These are phyloP conservation scores for Hestina assimilis DNA, from an alignment of 1,140 invertebrate genomes.

Conservation along the genomic window DNA sequence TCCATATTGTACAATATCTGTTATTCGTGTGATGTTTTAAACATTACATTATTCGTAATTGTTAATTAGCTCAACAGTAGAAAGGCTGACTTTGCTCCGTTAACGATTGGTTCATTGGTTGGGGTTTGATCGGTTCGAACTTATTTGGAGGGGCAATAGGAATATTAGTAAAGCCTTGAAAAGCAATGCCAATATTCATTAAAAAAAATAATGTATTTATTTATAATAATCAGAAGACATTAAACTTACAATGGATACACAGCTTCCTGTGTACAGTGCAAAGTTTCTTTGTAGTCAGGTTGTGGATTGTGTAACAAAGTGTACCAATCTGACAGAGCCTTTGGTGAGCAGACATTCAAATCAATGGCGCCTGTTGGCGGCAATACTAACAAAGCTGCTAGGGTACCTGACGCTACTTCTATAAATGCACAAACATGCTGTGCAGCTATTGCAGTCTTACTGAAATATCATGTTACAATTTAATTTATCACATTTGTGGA, in stretches of 20 bases:
- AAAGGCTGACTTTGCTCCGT: no score
- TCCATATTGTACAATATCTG: no score
- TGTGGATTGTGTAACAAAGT: slow-evolving; percentile 96
- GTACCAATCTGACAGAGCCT: slow-evolving; percentile 95
- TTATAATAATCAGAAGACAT: slow-evolving; percentile 1
- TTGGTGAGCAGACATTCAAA: slow-evolving; percentile 87
- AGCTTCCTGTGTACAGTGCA: slow-evolving; percentile 97
- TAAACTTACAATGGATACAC: slow-evolving; percentile 95
- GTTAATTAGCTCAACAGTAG: no score
- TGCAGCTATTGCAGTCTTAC: slow-evolving; percentile 70
- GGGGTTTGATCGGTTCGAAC: no score
- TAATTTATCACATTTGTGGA: no score
- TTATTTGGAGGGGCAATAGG: no score
- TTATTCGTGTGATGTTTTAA: no score
- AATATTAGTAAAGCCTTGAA: no score
- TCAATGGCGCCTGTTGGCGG: slow-evolving; percentile 87
- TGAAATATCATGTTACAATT: slow-evolving; percentile 42
- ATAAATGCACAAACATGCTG: slow-evolving; percentile 88
- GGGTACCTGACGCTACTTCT: slow-evolving; percentile 86
- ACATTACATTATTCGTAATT: no score
- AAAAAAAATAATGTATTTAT: no score
- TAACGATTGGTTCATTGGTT: no score
- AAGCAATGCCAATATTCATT: no score
- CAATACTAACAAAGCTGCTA: slow-evolving; percentile 86
- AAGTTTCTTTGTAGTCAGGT: slow-evolving; percentile 91